Evolutionary conservation across 2,113 vertebrate species (phyloP).

Genomic region (Dicrurus megarhynchus): DNA sequence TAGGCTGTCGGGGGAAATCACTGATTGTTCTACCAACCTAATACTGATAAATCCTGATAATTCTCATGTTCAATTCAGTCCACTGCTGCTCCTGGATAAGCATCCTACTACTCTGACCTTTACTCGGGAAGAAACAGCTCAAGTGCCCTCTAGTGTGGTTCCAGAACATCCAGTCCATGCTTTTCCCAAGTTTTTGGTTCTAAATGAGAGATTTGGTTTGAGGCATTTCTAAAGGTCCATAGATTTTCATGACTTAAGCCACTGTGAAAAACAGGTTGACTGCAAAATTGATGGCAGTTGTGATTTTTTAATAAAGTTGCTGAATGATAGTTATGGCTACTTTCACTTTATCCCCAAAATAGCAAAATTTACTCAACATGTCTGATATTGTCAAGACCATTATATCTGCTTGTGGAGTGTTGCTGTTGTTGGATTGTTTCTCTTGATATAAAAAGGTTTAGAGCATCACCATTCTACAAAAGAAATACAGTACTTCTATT

Average conservation of each 20-base stretch:
- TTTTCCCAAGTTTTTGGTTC: background rate
- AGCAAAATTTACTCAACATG: background rate
- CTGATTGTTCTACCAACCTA: background rate
- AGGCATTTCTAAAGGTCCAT: background rate
- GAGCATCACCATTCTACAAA: background rate
- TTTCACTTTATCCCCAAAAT: background rate
- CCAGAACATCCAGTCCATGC: background rate
- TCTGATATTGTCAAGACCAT: background rate
- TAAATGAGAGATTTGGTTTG: background rate
- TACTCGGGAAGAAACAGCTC: background rate
- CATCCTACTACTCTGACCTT: background rate
- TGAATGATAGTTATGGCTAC: background rate
- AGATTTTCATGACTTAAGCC: background rate
- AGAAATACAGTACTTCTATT: background rate
- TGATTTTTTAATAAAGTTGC: background rate
- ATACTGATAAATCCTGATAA: background rate
- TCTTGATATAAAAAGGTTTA: background rate
- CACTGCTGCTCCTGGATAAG: background rate
- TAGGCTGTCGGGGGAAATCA: background rate
- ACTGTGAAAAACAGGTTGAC: background rate
- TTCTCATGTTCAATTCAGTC: background rate
- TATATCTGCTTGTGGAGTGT: background rate
- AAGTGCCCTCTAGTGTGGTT: constrained; percentile 67
- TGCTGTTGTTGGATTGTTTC: background rate
- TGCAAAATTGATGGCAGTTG: background rate